Conservation (phyloP, 2,888 invertebrate genomes). For the Escarpia spicata region DNA sequence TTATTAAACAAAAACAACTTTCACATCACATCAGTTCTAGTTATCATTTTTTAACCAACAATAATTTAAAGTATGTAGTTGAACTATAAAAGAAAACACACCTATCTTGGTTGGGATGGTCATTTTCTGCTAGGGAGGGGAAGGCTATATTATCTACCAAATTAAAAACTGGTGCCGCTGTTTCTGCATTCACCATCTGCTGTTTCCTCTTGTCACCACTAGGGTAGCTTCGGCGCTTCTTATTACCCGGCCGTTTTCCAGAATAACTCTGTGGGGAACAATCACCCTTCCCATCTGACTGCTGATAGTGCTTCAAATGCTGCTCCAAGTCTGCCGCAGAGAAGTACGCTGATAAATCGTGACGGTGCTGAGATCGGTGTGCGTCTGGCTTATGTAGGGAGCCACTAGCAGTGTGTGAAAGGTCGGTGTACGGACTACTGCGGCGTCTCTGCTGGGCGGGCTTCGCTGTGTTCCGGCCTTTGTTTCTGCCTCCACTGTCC, state of each 20-base stretch:
- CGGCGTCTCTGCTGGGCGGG: neutral
- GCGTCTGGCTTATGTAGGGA: slow-evolving; percentile 24
- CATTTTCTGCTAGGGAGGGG: slow-evolving; percentile 45
- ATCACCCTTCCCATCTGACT: slow-evolving; percentile 20
- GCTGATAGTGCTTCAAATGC: slow-evolving; percentile 41
- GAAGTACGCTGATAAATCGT: slow-evolving; percentile 54
- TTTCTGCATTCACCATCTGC: neutral
- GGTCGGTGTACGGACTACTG: neutral
- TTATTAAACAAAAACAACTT: neutral
- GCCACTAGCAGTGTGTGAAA: neutral
- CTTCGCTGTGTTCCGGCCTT: neutral
- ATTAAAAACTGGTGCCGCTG: slow-evolving; percentile 45
- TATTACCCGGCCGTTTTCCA: slow-evolving; percentile 30
- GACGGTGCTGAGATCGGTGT: slow-evolving; percentile 45
- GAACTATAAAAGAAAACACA: neutral
- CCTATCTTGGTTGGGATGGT: neutral
- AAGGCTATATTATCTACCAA: slow-evolving; percentile 49
- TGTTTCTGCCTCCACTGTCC: slow-evolving; percentile 7
- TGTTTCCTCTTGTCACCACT: slow-evolving; percentile 24
- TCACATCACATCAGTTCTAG: neutral
- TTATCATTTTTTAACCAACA: neutral
- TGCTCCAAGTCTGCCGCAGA: slow-evolving; percentile 45
- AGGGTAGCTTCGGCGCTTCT: slow-evolving; percentile 22
- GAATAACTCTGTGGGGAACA: slow-evolving; percentile 14
- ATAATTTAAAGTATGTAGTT: neutral